Evolutionary conservation across 1,140 invertebrate genomes (phyloP).

Genomic region (Heliconius nattereri): DNA sequence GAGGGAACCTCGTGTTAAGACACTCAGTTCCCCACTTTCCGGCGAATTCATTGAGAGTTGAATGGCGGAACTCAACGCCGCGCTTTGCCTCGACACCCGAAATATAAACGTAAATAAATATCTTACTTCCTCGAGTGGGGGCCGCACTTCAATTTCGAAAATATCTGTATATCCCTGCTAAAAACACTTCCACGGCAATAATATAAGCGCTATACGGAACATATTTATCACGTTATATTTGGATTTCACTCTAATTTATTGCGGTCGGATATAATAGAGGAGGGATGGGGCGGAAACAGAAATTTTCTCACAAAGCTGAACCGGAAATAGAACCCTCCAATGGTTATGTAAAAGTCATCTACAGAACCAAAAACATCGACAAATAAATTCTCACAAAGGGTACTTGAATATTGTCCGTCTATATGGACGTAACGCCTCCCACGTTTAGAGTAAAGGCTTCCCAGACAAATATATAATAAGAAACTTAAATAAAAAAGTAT

Average conservation of each 20-base stretch:
- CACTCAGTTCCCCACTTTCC: too few species aligned
- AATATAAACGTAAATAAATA: too few species aligned
- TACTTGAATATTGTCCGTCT: conserved; percentile 47
- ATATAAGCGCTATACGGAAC: not conserved
- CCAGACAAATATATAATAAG: not conserved
- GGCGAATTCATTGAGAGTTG: too few species aligned
- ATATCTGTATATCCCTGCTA: not conserved
- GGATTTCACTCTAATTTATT: conserved; percentile 29
- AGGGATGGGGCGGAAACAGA: conserved; percentile 23
- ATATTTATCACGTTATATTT: conserved; percentile 5
- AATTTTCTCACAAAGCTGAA: conserved; percentile 37
- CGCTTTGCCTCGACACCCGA: too few species aligned
- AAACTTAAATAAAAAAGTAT: not conserved
- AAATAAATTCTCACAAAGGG: conserved; percentile 50
- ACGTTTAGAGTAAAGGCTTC: not conserved
- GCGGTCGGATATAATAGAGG: conserved; percentile 22
- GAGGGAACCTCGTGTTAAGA: too few species aligned
- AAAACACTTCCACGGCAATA: not conserved
- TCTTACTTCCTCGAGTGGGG: too few species aligned
- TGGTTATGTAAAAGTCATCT: conserved; percentile 43
- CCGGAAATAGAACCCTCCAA: conserved; percentile 40
- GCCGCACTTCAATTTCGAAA: not conserved
- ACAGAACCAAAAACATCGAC: conserved; percentile 50
- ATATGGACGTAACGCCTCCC: conserved; percentile 17
- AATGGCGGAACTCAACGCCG: too few species aligned